A percentile compares a stretch with the other conserved stretches of the same genome.
Conservation (phyloP, 2,888 invertebrate species). For the Carpatolechia fugitivella region DNA sequence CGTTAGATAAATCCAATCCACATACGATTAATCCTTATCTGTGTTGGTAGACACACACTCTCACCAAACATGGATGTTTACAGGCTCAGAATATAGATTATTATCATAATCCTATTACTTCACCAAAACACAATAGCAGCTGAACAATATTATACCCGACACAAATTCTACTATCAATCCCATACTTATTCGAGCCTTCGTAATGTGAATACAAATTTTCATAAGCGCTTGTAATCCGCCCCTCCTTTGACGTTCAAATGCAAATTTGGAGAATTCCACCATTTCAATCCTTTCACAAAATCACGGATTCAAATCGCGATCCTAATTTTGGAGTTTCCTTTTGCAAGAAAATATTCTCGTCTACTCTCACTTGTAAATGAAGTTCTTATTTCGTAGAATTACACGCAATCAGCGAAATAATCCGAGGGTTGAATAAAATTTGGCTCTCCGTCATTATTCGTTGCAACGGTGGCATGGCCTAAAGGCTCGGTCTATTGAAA, state of each 20-base stretch:
- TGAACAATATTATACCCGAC: background rate
- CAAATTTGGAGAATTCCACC: conserved; percentile 45
- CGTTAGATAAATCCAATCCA: background rate
- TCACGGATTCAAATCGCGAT: conserved; percentile 32
- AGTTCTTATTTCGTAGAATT: conserved; percentile 15
- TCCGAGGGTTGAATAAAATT: background rate
- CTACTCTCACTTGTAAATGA: conserved; percentile 8
- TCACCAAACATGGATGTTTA: background rate
- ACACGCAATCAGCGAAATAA: conserved; percentile 6
- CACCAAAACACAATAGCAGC: background rate
- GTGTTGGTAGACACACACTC: background rate
- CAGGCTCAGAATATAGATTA: background rate
- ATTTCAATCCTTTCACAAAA: conserved; percentile 50
- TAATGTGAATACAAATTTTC: conserved; percentile 45
- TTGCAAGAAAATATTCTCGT: conserved; percentile 16
- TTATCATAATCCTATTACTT: background rate
- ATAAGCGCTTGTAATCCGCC: conserved; percentile 43
- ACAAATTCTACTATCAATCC: conserved; percentile 22
- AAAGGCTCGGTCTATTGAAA: background rate
- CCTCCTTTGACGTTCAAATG: conserved; percentile 41
- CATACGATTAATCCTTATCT: background rate
- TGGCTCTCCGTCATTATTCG: background rate
- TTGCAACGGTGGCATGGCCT: background rate
- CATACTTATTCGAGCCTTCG: conserved; percentile 26
- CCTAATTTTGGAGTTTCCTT: conserved; percentile 18